These are phyloP conservation scores for Onthophagus sagittarius DNA, from an alignment of 2,888 invertebrate species.

Conservation along the genomic window DNA sequence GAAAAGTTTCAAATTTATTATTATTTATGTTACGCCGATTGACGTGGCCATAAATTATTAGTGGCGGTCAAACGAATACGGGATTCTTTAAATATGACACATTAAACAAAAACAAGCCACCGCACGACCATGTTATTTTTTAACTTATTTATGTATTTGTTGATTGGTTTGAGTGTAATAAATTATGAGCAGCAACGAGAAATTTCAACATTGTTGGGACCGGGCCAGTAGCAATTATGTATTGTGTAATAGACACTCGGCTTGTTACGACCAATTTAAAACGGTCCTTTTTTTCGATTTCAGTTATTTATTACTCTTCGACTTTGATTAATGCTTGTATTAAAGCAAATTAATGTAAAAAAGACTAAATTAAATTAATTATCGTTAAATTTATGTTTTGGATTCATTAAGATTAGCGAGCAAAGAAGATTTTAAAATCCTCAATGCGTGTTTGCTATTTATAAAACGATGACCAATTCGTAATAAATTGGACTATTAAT, in stretches of 20 bases:
- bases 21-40: constrained; percentile 10
- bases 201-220: not conserved
- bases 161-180: not conserved
- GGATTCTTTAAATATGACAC: not conserved
- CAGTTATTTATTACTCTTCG: not conserved
- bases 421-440: not conserved
- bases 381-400: not conserved
- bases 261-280: not conserved
- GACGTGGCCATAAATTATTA: constrained; percentile 1
- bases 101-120: not conserved
- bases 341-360: not conserved
- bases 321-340: not conserved
- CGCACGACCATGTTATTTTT: not conserved
- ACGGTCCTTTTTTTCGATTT: not conserved
- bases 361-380: too few relatives aligned
- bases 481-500: not conserved
- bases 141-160: not conserved
- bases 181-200: not conserved
- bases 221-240: not conserved
- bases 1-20: constrained; percentile 12
- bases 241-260: not conserved
- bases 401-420: not conserved
- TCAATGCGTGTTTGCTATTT: not conserved
- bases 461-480: not conserved
- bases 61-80: not conserved